phyloP scores from a whole-genome alignment of 2,113 vertebrate genomes.

The Xyrauchen texanus region DNA sequence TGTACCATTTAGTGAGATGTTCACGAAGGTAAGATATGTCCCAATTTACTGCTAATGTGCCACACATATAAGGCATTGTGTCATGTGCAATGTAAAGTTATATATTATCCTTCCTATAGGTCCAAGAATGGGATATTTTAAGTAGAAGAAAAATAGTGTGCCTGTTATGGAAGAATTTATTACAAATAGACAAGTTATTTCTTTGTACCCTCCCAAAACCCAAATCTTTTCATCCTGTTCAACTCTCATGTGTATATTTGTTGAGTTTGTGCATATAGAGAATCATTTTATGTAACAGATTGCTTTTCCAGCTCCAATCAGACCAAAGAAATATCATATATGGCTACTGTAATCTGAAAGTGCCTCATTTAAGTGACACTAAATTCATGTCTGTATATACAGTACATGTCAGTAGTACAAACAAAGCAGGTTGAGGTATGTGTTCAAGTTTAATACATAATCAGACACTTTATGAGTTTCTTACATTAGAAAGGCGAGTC shows the following conservation, averaged over 20 bases:
- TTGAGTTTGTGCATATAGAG: neutral
- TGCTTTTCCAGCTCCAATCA: too few species aligned
- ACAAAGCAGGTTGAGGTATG: too few species aligned
- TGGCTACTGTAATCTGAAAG: too few species aligned
- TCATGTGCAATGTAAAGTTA: constrained; percentile 9
- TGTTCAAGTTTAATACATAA: too few species aligned
- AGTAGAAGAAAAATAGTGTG: neutral
- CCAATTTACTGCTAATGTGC: constrained; percentile 33
- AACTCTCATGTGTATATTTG: neutral
- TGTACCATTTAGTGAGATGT: constrained; percentile 13
- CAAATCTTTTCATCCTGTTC: neutral
- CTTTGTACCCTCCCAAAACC: neutral
- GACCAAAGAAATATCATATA: too few species aligned
- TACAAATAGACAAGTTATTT: neutral
- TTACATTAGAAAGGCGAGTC: too few species aligned
- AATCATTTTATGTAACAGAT: constrained; percentile 13
- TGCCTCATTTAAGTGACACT: too few species aligned
- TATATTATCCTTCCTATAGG: neutral
- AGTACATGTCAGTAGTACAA: too few species aligned
- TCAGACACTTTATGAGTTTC: too few species aligned
- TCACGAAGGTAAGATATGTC: constrained; percentile 34
- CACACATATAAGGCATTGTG: neutral
- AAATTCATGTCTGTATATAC: too few species aligned
- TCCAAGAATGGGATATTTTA: constrained; percentile 12
- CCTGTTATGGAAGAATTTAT: constrained; percentile 6